Base-by-base conservation (phyloP, 1,140 invertebrate species). In the Yoshiicerus persimilis region DNA sequence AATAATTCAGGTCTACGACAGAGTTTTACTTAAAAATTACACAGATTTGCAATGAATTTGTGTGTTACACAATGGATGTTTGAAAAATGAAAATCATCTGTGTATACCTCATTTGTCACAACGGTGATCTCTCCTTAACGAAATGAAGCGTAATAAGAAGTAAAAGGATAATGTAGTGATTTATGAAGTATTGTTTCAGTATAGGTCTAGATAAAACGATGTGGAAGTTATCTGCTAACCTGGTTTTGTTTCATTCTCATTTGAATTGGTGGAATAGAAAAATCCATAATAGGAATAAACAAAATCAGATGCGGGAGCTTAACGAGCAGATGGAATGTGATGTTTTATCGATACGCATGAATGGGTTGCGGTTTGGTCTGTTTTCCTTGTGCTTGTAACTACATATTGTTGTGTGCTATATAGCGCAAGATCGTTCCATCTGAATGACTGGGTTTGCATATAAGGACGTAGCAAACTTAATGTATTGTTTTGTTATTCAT, bases 271-370 rank as follows among this genome's bases (percentile, higher is more conserved):
- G 30, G 16, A 32, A n/a, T 36, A 38, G 25, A 25, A 30, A 66
- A 36, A 20, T 36, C 75, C 75, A 36, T 80, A 80, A 80, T 80
- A 80, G 75, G 75, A 38, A 80, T 80, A 80, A 38, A 80, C 11
- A 80, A 38, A 80, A 80, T 80, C 0, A 36, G 75, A 80, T 80
- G 47, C 47, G 75, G 32, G 34, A 80, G 75, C 16, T 34, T 80
- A 80, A 80, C 75, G 75, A 80, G 75, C 75, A 80, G 75, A 80
- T 80, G 75, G 75, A 80, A 80, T 80, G 16, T 77, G 34, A 77
- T 77, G 75, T 80, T 80, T 80, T 70, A 70, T 70, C 30, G 75
- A 80, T 36, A 80, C 75, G 75, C 75, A n/a, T 80, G 75, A 80
- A 80, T 80, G 32, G 32, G 75, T 20, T 80, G 75, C 75, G 75